Evolutionary conservation across 2,113 vertebrate genomes (phyloP), one percentile per base, ranked within the genome.

Genomic region (Sakesphorus luctuosus): DNA sequence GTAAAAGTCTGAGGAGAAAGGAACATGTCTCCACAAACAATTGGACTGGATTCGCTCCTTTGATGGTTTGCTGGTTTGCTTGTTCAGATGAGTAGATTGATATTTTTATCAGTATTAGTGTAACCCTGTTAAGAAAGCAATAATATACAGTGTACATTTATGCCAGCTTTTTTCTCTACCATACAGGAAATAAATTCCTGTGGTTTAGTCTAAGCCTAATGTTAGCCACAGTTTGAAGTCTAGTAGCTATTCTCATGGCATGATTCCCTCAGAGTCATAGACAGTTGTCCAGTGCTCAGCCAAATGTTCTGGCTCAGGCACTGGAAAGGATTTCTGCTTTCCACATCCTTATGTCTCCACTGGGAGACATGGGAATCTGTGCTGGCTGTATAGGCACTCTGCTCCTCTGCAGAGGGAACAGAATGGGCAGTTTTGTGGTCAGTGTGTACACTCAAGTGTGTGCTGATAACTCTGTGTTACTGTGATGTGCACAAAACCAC

Each of bases 301-400:
- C 35, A 72, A 52, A 52, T 2, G 3, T 18, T 46, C 52, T 63
- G 28, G 3, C 21, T 71, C 9, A 59, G n/a, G 23, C 5, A 3
- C 25, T 38, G 8, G 23, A 5, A 76, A 73, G 23, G 6, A 16
- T 62, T 90, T 65, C 58, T 72, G 24, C 19, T 23, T 84, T 77
- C 36, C 18, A 28, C 3, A 3, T n/a, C 50, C 65, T 91, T 33
- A 36, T 69, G 11, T 8, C 40, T 47, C 16, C 25, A 0, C 29
- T 52, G 38, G 16, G 11, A 82, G 44, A 59, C 1, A 3, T 0
- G 2, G 18, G 25, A 35, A 15, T 3, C 15, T 61, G 47, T 4
- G 1, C 33, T 75, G 58, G 23, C 25, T 25, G 8, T 20, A 25
- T 3, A 58, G 46, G 12, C 36, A 33, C n/a, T n/a, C 24, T 80